phyloP scores from a whole-genome alignment of 2,113 vertebrate genomes.

The Muntiacus reevesi region DNA sequence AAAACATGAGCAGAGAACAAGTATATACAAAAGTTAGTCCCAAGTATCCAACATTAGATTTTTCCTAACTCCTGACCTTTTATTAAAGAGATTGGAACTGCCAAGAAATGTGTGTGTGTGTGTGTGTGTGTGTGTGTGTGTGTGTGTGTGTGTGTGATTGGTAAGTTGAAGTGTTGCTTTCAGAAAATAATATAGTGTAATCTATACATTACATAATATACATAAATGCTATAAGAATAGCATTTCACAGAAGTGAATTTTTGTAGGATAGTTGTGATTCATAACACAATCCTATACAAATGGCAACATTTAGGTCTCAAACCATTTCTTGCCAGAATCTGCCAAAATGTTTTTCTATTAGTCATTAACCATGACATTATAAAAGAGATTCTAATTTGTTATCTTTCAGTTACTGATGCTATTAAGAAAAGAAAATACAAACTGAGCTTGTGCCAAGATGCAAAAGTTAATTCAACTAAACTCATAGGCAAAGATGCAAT shows the following conservation, averaged over 20 bases:
- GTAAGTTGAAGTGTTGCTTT: not conserved
- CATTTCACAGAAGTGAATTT: not conserved
- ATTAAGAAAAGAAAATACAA: conserved; percentile 49
- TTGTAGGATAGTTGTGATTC: not conserved
- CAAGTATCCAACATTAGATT: not conserved
- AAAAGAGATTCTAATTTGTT: conserved; percentile 11
- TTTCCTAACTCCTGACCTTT: not conserved
- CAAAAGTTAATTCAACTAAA: conserved; percentile 30
- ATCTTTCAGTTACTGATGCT: conserved; percentile 11
- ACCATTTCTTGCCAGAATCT: not conserved
- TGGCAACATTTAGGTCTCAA: not conserved
- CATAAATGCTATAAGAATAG: not conserved
- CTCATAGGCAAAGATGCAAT: conserved; percentile 9
- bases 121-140: not conserved
- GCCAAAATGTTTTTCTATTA: not conserved
- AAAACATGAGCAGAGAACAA: not conserved
- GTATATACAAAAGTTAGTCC: too few species aligned
- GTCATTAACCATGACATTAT: not conserved
- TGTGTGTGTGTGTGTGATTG: not conserved
- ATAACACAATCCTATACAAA: not conserved
- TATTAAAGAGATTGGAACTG: not conserved
- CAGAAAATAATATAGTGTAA: not conserved
- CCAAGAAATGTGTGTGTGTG: not conserved
- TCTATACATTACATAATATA: not conserved
- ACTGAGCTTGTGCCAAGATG: not conserved